Percentiles rank a stretch among this genome's conserved stretches.
phyloP scores from a whole-genome alignment of 2,113 vertebrate species.

The Forbesichthys papilliferus region DNA sequence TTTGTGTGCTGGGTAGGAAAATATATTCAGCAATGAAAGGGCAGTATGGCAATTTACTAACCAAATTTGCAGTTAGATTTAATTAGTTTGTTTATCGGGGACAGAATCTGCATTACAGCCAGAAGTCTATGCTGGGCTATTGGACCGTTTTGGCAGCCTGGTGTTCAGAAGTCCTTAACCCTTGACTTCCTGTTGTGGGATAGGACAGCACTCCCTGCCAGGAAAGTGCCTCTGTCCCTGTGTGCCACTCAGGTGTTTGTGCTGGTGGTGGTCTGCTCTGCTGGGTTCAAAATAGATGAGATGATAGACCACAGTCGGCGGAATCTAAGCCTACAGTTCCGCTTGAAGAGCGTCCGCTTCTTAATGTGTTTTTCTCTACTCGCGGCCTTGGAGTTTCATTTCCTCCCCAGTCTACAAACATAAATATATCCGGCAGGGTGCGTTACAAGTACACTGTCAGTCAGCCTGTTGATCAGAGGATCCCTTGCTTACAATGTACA shows the following conservation, averaged over 20 bases:
- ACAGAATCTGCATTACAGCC: constrained; percentile 34
- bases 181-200: constrained; percentile 65
- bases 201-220: constrained; percentile 55
- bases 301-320: constrained; percentile 28
- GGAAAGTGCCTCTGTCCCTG: constrained; percentile 55
- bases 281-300: constrained; percentile 42
- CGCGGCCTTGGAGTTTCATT: constrained; percentile 56
- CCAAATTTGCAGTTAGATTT: no score
- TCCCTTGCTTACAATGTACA: background rate
- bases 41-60: no score
- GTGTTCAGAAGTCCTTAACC: constrained; percentile 64
- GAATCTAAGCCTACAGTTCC: constrained; percentile 40
- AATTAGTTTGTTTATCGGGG: constrained; percentile 15
- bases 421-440: constrained; percentile 41
- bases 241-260: constrained; percentile 62
- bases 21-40: no score
- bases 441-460: constrained; percentile 26
- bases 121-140: constrained; percentile 22
- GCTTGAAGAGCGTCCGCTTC: constrained; percentile 28
- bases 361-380: constrained; percentile 49
- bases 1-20: no score
- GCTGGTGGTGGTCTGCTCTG: constrained; percentile 35
- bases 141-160: constrained; percentile 57
- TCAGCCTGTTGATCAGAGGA: constrained; percentile 16
- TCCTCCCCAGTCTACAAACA: constrained; percentile 48